Conservation (phyloP, 2,797 vertebrate genomes). For the Sebastes glaucus region DNA sequence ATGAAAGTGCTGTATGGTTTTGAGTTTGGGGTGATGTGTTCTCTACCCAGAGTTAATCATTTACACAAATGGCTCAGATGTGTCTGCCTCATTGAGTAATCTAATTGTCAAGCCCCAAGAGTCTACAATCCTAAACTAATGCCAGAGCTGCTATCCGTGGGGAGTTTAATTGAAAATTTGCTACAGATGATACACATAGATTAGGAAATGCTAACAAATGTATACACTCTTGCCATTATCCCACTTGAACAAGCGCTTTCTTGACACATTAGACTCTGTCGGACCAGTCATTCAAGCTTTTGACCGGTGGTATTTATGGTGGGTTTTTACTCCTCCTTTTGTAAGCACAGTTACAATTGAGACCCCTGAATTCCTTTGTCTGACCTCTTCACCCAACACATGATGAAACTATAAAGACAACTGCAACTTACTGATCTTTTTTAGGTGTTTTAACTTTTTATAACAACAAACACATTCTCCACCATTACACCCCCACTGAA, state of each 20-base stretch:
- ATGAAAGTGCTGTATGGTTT: not conserved
- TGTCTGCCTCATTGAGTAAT: not conserved
- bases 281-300: not conserved
- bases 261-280: not conserved
- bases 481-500: not conserved
- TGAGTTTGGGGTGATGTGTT: not conserved
- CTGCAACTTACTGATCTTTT: not conserved
- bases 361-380: conserved; percentile 20
- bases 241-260: not conserved
- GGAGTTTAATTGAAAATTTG: not conserved
- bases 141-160: not conserved
- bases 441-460: not conserved
- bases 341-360: not conserved
- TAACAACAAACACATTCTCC: not conserved
- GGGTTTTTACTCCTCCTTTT: conserved; percentile 6
- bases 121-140: not conserved
- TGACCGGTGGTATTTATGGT: conserved; percentile 13
- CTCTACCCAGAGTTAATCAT: conserved; percentile 23
- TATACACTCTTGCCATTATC: not conserved
- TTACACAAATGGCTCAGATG: conserved; percentile 10
- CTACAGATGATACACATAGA: not conserved
- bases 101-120: not conserved
- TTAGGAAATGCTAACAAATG: not conserved
- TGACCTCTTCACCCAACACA: conserved; percentile 23
- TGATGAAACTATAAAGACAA: not conserved